Evolutionary conservation across 2,113 vertebrate genomes (phyloP).

Genomic region (Butorides virescens): DNA sequence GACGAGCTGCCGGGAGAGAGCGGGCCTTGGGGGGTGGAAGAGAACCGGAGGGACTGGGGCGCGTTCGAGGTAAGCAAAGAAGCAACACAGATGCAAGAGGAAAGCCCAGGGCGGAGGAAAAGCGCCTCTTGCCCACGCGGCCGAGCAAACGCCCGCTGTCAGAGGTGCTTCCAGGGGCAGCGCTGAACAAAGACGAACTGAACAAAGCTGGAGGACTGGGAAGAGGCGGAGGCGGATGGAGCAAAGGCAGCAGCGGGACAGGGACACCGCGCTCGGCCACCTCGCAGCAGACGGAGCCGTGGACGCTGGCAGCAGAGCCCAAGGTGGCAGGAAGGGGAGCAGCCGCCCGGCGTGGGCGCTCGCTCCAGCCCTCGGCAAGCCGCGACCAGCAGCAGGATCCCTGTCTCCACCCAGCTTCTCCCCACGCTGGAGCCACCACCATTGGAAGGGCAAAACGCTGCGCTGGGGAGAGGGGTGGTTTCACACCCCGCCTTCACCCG

Average conservation of each 20-base stretch:
- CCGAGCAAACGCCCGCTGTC: neutral
- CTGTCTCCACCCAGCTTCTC: accelerated
- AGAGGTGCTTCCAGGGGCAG: neutral
- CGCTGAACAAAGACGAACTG: conserved; percentile 16
- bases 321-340: neutral
- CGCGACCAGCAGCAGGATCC: neutral
- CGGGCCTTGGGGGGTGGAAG: neutral
- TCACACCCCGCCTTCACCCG: neutral
- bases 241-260: neutral
- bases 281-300: neutral
- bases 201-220: conserved; percentile 38
- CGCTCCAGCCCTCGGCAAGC: neutral
- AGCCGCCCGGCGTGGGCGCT: accelerated
- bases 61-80: neutral
- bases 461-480: neutral
- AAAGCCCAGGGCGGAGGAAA: neutral
- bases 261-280: neutral
- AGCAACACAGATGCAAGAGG: neutral
- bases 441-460: accelerated
- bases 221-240: neutral
- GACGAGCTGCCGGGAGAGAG: neutral
- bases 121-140: accelerated
- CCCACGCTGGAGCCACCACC: neutral
- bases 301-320: neutral
- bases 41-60: neutral